Percentiles rank a stretch among this genome's conserved stretches.
phyloP scores from a whole-genome alignment of 1,140 invertebrate genomes.

The Brachystomella parvula region DNA sequence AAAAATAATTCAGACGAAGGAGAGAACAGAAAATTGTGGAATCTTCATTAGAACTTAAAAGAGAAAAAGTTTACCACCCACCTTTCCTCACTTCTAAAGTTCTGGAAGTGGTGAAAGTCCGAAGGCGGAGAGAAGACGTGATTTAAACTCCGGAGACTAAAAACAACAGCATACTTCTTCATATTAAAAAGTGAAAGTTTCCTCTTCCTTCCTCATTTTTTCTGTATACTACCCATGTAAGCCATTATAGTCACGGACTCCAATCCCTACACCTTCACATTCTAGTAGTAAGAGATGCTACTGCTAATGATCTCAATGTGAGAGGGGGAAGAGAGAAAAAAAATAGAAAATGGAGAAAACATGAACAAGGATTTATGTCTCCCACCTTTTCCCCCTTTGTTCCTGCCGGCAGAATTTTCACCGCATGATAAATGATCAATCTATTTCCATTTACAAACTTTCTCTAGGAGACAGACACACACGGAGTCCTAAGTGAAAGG shows the following conservation, averaged over 20 bases:
- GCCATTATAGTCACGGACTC: not conserved
- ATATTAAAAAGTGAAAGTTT: slow-evolving; percentile 11
- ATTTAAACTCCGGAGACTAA: not conserved
- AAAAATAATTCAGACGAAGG: not conserved
- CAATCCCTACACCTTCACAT: no score
- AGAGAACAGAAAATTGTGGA: not conserved
- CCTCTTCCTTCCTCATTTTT: slow-evolving; percentile 3
- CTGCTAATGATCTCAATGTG: slow-evolving; percentile 6
- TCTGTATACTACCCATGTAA: not conserved
- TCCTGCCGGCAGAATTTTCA: not conserved
- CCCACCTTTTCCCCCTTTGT: not conserved
- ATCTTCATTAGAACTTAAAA: slow-evolving; percentile 1
- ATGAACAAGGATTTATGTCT: slow-evolving; percentile 22
- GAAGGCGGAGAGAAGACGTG: slow-evolving; percentile 5
- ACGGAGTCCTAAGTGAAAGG: not conserved
- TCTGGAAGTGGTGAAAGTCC: not conserved
- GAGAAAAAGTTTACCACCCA: not conserved
- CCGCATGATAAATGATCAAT: slow-evolving; percentile 33
- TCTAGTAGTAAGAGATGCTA: no score
- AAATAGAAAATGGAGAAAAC: not conserved
- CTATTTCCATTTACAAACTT: slow-evolving; percentile 31
- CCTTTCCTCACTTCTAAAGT: slow-evolving; percentile 4
- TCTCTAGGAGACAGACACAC: slow-evolving; percentile 3
- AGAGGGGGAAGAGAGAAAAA: not conserved
- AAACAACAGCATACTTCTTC: not conserved